Base-by-base conservation (phyloP, 2,113 vertebrate species). In the Engystomops pustulosus region DNA sequence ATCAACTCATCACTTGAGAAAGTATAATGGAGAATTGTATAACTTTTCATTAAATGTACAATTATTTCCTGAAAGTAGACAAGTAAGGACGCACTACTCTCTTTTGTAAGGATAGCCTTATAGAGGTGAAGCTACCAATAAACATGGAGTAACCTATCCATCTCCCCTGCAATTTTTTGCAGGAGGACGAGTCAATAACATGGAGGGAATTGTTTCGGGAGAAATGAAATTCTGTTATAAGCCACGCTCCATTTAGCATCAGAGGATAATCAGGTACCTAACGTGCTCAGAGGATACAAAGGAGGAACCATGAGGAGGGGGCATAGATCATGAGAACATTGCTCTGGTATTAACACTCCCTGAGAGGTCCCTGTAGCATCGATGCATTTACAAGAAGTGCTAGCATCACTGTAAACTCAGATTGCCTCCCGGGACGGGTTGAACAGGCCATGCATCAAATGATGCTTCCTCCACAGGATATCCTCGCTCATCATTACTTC, bases 191-290 rank as follows among this genome's bases (percentile, higher is more conserved):
- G 86, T 71, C 77, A 80, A 70, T 87, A 80, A 69, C 80, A 84
- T 86, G 58, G 75, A 87, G 55, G 83, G 53, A 87, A 81, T 83
- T 85, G 80, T 87, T 91, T 75, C 78, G 38, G 86, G 77, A 86
- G 86, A 83, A 85, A 86, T 86, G 85, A 89, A 89, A 87, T 87
- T 67, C 86, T 86, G 77, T 85, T 36, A 0, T 72, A 70, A 88
- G 60, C 87, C 86, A 80, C 27, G 2, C 65, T 89, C 41, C 72
- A 74, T 67, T 58, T 70, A 83, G 87, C 81, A 51, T 79, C 51
- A 67, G 36, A 87, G 47, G 47, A 68, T 69, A 77, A 41, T 85
- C 79, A 80, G 80, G 85, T 87, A 85, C 78, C 45, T 58, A 70
- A 78, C 74, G 45, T 68, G 72, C 60, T 68, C 47, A 78, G 23